Percentiles rank a stretch among this genome's conserved stretches.
phyloP scores from a whole-genome alignment of 2,113 vertebrate genomes.

The Pelmatolapia mariae region DNA sequence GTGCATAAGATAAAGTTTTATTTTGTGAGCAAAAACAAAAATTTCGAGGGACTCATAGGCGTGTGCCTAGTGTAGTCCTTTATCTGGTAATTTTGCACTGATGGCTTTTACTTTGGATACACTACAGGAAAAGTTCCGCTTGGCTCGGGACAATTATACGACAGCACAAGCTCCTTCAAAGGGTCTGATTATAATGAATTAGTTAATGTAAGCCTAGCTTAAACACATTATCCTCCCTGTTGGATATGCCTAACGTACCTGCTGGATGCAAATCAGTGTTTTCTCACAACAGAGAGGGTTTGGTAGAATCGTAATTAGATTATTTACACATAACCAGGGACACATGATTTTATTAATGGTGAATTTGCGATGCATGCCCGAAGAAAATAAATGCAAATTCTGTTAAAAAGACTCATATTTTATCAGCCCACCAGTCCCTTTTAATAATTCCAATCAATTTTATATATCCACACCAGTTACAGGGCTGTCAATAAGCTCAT shows the following conservation, averaged over 20 bases:
- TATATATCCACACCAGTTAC: not conserved
- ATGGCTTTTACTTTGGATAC: not conserved
- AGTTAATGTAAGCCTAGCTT: constrained; percentile 6
- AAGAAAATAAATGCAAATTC: constrained; percentile 13
- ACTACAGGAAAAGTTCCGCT: not conserved
- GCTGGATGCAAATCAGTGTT: constrained; percentile 20
- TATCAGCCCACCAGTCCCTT: not conserved
- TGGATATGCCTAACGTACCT: constrained; percentile 10
- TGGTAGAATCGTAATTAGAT: constrained; percentile 7
- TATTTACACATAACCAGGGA: constrained; percentile 11
- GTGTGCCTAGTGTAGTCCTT: not conserved
- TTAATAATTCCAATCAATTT: not conserved
- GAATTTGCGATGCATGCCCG: not conserved
- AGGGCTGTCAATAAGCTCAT: not conserved
- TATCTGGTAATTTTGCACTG: not conserved
- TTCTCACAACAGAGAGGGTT: not conserved
- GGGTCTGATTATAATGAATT: constrained; percentile 24
- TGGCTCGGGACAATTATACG: not conserved
- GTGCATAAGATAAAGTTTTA: not conserved
- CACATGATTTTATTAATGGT: constrained; percentile 2
- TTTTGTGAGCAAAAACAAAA: not conserved
- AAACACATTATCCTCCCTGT: not conserved
- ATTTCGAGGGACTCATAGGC: not conserved
- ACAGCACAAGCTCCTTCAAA: not conserved
- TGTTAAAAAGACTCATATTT: not conserved